A percentile compares a stretch with the other conserved stretches of the same genome.
Evolutionary conservation across 92 coral and sea anemone genomes (phyloP).

Genomic region (Galaxea fascicularis): DNA sequence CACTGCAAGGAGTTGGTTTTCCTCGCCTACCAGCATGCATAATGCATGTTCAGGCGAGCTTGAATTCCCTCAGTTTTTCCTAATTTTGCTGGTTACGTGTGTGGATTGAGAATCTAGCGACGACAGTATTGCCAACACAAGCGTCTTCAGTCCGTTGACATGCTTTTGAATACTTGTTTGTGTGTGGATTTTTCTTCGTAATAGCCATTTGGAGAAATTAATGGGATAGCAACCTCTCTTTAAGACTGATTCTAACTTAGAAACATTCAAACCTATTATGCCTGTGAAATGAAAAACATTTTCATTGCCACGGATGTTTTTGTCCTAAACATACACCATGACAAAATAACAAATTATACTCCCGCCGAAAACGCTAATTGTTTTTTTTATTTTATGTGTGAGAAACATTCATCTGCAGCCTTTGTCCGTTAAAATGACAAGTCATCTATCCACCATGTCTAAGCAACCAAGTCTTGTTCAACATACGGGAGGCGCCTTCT

Average conservation of each 20-base stretch:
- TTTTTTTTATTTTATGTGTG: constrained; percentile 30
- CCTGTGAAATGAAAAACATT: background rate
- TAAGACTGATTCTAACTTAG: no score
- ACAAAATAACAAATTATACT: constrained; percentile 10
- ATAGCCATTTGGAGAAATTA: background rate
- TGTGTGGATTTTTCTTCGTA: background rate
- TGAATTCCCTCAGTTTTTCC: no score
- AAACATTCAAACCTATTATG: background rate
- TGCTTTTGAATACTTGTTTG: background rate
- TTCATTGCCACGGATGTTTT: constrained; percentile 19
- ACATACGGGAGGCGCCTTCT: constrained; percentile 6
- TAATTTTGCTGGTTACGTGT: no score
- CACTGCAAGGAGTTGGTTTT: no score
- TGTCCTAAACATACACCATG: background rate
- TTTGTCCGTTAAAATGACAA: constrained; percentile 19
- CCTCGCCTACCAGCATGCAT: no score
- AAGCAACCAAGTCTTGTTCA: background rate
- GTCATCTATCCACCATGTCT: constrained; percentile 9
- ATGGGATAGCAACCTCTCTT: no score
- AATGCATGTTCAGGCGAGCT: no score
- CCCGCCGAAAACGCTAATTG: constrained; percentile 26
- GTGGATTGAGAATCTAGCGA: no score
- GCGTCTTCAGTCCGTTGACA: no score
- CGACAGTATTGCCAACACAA: no score
- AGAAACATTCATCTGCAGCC: constrained; percentile 38